A percentile compares a stretch with the other conserved stretches of the same genome.
These are phyloP conservation scores for Ylistrum balloti DNA, from an alignment of 1,140 invertebrate species.

Conservation along the genomic window DNA sequence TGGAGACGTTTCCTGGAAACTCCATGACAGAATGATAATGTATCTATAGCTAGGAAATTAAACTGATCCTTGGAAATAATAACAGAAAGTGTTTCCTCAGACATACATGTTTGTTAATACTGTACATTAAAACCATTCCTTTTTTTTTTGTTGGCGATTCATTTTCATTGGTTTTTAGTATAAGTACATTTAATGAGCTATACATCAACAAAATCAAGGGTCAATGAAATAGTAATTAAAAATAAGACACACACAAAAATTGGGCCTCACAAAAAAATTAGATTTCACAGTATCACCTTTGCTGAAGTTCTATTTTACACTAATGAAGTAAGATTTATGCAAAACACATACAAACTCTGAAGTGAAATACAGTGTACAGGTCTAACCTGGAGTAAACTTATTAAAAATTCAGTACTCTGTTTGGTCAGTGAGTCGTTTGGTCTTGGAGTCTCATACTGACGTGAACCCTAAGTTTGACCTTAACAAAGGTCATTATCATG, in stretches of 20 bases:
- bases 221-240: no score
- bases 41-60: no score
- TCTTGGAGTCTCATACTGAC: neutral
- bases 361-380: neutral
- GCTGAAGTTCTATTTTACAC: neutral
- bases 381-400: neutral
- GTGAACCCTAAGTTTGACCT: neutral
- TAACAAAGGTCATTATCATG: neutral
- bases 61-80: neutral
- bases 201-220: no score
- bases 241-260: no score
- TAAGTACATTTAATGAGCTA: no score
- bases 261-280: no score
- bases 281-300: no score
- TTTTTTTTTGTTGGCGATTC: no score
- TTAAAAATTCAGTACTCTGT: neutral
- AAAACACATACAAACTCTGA: neutral
- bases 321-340: neutral
- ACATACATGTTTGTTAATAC: neutral
- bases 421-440: neutral
- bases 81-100: no score
- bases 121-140: no score
- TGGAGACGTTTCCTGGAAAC: neutral
- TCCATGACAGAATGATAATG: neutral
- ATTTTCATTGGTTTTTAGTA: no score